A percentile compares a stretch with the other conserved stretches of the same genome.
These are phyloP conservation scores for Pyrrhia umbra DNA, from an alignment of 2,888 invertebrate species.

Conservation along the genomic window DNA sequence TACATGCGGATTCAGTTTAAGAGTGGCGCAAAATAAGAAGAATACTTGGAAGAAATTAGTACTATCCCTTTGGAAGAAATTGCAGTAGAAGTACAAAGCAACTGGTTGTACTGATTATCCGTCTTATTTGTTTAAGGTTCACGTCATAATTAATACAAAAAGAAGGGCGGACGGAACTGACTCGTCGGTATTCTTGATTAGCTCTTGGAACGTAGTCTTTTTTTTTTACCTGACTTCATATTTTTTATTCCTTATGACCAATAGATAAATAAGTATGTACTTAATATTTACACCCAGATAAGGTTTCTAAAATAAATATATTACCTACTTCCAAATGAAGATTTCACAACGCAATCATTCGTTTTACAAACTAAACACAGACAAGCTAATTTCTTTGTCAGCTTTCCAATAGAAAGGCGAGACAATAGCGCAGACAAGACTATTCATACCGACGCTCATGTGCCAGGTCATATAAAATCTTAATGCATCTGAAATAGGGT, in stretches of 20 bases:
- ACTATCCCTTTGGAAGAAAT: background rate
- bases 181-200: too few relatives aligned
- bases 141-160: background rate
- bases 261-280: too few relatives aligned
- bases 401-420: constrained; percentile 73
- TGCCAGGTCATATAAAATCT: constrained; percentile 41
- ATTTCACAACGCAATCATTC: constrained; percentile 32
- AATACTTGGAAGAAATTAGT: background rate
- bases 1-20: too few relatives aligned
- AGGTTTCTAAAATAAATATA: too few relatives aligned
- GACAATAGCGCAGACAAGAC: constrained; percentile 76
- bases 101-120: background rate
- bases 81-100: background rate
- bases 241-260: too few relatives aligned
- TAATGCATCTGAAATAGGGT: constrained; percentile 52
- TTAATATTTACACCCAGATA: too few relatives aligned
- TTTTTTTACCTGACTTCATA: too few relatives aligned
- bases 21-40: background rate
- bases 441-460: constrained; percentile 60
- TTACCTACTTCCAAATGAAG: background rate
- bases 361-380: constrained; percentile 46
- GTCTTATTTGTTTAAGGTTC: background rate
- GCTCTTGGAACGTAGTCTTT: too few relatives aligned
- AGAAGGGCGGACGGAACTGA: too few relatives aligned
- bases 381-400: constrained; percentile 69